A percentile compares a stretch with the other conserved stretches of the same genome.
These are phyloP conservation scores for Drosophila cardini DNA, from an alignment of 1,140 invertebrate species.

Conservation along the genomic window DNA sequence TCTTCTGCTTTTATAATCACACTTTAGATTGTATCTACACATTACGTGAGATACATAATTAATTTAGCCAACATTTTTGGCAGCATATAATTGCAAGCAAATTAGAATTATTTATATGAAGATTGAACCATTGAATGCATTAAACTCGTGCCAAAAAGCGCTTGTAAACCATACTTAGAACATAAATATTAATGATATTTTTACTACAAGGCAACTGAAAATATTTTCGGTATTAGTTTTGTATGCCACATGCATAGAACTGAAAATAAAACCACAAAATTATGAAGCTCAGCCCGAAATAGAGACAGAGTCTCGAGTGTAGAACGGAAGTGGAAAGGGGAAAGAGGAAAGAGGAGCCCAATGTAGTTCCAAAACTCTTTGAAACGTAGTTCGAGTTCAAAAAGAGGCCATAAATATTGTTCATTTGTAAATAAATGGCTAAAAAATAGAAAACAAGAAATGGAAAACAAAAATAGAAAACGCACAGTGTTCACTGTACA, in stretches of 20 bases:
- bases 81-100: conserved; percentile 50
- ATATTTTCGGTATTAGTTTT: conserved; percentile 24
- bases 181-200: conserved; percentile 32
- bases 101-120: conserved; percentile 58
- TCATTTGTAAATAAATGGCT: conserved; percentile 80
- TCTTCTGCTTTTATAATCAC: conserved; percentile 28
- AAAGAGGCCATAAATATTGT: conserved; percentile 82
- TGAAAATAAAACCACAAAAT: conserved; percentile 67
- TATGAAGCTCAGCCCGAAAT: conserved; percentile 36
- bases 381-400: conserved; percentile 43
- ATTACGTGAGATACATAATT: conserved; percentile 28
- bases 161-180: conserved; percentile 28
- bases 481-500: conserved; percentile 28
- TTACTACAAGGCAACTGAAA: neutral
- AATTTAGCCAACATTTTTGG: conserved; percentile 10
- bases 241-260: conserved; percentile 48
- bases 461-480: conserved; percentile 49
- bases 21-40: conserved; percentile 18
- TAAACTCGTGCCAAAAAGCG: conserved; percentile 22
- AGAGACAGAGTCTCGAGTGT: conserved; percentile 33
- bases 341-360: conserved; percentile 42
- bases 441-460: conserved; percentile 44
- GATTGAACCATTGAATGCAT: conserved; percentile 26
- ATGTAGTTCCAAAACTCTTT: conserved; percentile 29
- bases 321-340: conserved; percentile 58